These are phyloP conservation scores for Cyclargus thomasi DNA, from an alignment of 1,140 invertebrate species.

Conservation along the genomic window DNA sequence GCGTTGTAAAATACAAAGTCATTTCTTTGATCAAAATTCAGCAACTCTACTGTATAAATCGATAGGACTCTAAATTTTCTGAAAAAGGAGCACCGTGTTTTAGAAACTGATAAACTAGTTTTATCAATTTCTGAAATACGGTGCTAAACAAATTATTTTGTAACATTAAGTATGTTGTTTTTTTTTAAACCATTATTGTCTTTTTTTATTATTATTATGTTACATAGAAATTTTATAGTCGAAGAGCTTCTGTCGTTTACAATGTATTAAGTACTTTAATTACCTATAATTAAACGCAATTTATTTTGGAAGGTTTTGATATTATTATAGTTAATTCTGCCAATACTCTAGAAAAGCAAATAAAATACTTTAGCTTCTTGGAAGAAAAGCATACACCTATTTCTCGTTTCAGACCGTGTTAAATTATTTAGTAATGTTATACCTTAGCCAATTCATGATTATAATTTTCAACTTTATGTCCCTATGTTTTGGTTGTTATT, in stretches of 20 bases:
- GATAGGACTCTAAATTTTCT: constrained; percentile 17
- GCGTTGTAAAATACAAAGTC: constrained; percentile 21
- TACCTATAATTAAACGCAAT: background rate
- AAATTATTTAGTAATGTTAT: constrained; percentile 55
- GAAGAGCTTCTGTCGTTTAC: too few relatives aligned
- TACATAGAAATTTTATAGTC: too few relatives aligned
- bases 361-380: constrained; percentile 29
- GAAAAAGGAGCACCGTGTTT: background rate
- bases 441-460: constrained; percentile 28
- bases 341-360: constrained; percentile 7
- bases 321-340: constrained; percentile 10
- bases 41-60: constrained; percentile 27
- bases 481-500: constrained; percentile 32
- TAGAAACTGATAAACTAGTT: background rate
- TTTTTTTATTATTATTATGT: background rate
- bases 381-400: constrained; percentile 41
- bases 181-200: too few relatives aligned
- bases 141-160: background rate
- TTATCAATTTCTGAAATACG: background rate
- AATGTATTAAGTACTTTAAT: background rate
- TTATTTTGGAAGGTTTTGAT: background rate
- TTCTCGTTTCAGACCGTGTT: constrained; percentile 40
- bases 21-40: constrained; percentile 22
- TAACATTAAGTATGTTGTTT: background rate
- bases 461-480: constrained; percentile 31